Base-by-base conservation (phyloP, 1,140 invertebrate genomes). In the Cyclargus thomasi region DNA sequence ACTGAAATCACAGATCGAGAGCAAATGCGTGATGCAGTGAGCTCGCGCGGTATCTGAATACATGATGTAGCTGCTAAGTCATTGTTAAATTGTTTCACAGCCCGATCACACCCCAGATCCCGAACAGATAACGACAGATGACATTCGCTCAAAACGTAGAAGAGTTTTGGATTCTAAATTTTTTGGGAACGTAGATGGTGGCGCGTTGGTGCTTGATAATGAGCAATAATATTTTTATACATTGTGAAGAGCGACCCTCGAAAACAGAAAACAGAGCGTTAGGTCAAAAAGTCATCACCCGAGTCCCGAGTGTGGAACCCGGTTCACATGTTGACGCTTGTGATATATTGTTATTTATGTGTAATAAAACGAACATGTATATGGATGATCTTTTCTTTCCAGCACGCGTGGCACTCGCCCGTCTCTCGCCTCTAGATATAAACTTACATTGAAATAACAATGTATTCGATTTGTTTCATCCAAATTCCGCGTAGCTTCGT, bases 1-100 rank as follows among this genome's bases (percentile, higher is more conserved):
- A 93, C 92, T 97, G 88, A 97, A 97, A 92, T 94, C 96, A 82
- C 96, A 97, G 92, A 96, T 98, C 89, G 97, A 97, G 93, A 97
- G 95, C 92, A 97, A 96, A 92, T 98, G 96, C 92, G 95, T 94
- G 84, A 94, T 97, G 92, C 96, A 97, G 95, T 97, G 85, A 88
- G 77, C 75, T 67, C 17, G 21, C 70, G 62, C 66, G 55, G 69
- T 76, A 73, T 78, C 68, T 66, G 80, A 82, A 85, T 88, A 88
- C 85, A 86, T 88, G 85, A 88, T 86, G 84, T 86, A 84, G 84
- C 84, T 88, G 78, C 74, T 77, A 79, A 75, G 76, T 78, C 83
- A 84, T 83, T 80, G 82, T 84, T 79, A 81, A 76, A 53, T 72
- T 57, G 53, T 66, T 66, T 74, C 79, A 75, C 73, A 65, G 74